Evolutionary conservation across 2,797 vertebrate genomes (phyloP).

Genomic region (Neosalanx taihuensis): DNA sequence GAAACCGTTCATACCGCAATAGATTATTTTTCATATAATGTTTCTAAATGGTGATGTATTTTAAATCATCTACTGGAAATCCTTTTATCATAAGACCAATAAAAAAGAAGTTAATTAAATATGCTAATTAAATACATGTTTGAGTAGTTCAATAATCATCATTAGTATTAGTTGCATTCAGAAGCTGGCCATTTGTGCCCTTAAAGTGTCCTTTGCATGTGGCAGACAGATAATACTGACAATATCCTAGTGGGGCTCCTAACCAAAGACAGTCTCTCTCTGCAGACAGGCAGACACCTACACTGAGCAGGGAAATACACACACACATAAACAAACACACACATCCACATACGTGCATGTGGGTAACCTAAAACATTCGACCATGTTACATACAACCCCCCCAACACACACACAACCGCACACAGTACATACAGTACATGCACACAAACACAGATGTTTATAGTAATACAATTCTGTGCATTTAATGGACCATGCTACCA

Average conservation of each 20-base stretch:
- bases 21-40: neutral
- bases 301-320: neutral
- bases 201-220: neutral
- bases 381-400: conserved; percentile 11
- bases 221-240: neutral
- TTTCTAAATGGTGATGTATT: neutral
- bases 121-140: neutral
- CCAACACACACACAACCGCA: neutral
- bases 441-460: conserved; percentile 19
- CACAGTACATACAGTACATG: neutral
- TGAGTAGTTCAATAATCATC: neutral
- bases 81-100: neutral
- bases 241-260: conserved; percentile 11
- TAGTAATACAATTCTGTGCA: neutral
- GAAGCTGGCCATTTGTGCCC: neutral
- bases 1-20: neutral
- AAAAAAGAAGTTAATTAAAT: neutral
- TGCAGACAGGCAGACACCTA: conserved; percentile 12
- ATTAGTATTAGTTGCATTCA: neutral
- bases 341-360: conserved; percentile 14
- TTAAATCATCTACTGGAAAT: neutral
- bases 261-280: neutral
- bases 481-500: conserved; percentile 14
- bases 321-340: conserved; percentile 1
- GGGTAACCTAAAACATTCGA: neutral